These are phyloP conservation scores for Blera fallax DNA, from an alignment of 2,888 invertebrate species.

Conservation along the genomic window DNA sequence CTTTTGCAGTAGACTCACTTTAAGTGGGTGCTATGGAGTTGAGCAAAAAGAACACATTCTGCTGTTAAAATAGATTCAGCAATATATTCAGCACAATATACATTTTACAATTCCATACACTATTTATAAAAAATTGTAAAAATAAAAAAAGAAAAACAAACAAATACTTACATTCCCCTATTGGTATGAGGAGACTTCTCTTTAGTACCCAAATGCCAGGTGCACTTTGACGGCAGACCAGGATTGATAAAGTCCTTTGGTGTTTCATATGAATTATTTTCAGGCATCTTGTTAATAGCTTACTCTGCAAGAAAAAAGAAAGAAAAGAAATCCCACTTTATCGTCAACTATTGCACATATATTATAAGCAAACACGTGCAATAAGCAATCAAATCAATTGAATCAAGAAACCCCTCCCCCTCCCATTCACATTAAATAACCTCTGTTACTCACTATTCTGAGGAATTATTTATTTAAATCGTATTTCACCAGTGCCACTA, in stretches of 20 bases:
- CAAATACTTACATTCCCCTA: constrained; percentile 75
- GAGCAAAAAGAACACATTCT: not conserved
- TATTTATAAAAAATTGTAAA: too few species aligned
- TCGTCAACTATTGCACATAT: not conserved
- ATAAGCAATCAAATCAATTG: not conserved
- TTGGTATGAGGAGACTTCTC: constrained; percentile 77
- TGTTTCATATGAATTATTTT: constrained; percentile 58
- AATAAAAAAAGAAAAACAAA: too few species aligned
- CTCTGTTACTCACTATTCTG: not conserved
- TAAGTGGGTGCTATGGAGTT: too few species aligned
- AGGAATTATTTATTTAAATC: not conserved
- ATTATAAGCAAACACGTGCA: not conserved
- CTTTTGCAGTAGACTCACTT: too few species aligned
- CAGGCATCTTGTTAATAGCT: constrained; percentile 46
- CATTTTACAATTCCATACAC: too few species aligned
- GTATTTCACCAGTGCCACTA: not conserved
- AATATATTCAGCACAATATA: not conserved
- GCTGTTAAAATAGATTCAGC: not conserved
- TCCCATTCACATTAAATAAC: not conserved
- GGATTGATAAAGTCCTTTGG: constrained; percentile 79
- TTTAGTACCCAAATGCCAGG: constrained; percentile 78
- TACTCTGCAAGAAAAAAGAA: not conserved
- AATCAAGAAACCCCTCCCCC: not conserved
- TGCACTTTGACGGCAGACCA: constrained; percentile 78
- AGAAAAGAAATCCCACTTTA: not conserved